A percentile compares a stretch with the other conserved stretches of the same genome.
Conservation (phyloP, 1,140 invertebrate genomes). For the Delia radicum region DNA sequence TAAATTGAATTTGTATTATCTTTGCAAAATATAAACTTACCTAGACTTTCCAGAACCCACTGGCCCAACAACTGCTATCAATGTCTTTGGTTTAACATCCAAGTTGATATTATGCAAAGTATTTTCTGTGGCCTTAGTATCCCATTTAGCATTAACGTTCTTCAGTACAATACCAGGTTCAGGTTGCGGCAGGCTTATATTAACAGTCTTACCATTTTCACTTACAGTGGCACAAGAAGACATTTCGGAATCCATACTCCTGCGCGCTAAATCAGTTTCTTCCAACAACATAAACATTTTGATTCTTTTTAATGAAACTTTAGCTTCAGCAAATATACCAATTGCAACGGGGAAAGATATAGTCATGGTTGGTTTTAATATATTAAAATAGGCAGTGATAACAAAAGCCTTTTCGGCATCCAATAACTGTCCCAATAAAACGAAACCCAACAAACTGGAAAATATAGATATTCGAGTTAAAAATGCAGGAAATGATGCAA, state of each 20-base stretch:
- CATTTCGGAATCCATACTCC: not conserved
- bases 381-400: slow-evolving; percentile 68
- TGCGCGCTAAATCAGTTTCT: slow-evolving; percentile 50
- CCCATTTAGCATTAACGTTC: slow-evolving; percentile 43
- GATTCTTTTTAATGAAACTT: slow-evolving; percentile 68
- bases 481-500: slow-evolving; percentile 73
- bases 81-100: slow-evolving; percentile 54
- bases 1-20: not conserved
- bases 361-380: slow-evolving; percentile 69
- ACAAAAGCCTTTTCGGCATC: slow-evolving; percentile 73
- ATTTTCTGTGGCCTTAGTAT: slow-evolving; percentile 33
- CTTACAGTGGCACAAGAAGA: not conserved
- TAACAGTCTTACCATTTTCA: slow-evolving; percentile 26
- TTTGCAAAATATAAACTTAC: not conserved
- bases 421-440: slow-evolving; percentile 62
- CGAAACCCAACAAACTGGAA: slow-evolving; percentile 72
- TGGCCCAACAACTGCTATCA: slow-evolving; percentile 66
- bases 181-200: not conserved
- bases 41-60: slow-evolving; percentile 61
- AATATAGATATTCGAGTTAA: slow-evolving; percentile 78
- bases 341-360: slow-evolving; percentile 67
- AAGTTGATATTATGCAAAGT: slow-evolving; percentile 39
- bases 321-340: slow-evolving; percentile 65
- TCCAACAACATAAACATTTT: slow-evolving; percentile 35
- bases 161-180: slow-evolving; percentile 34